Evolutionary conservation across 2,888 invertebrate genomes (phyloP).

Genomic region (Auanema freiburgensis): DNA sequence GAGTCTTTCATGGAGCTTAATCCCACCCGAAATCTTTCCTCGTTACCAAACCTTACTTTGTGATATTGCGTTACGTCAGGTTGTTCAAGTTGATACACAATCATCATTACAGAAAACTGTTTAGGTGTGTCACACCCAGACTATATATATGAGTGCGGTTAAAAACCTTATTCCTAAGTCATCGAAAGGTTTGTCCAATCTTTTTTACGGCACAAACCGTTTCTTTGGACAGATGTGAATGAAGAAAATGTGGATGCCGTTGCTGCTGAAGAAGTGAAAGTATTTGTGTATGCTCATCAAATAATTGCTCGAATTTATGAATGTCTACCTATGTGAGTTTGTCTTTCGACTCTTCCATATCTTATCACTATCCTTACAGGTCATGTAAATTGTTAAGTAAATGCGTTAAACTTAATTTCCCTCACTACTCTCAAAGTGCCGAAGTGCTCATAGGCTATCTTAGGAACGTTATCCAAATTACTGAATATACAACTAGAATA

Average conservation of each 20-base stretch:
- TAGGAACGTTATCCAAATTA: conserved; percentile 35
- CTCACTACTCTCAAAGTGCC: conserved; percentile 26
- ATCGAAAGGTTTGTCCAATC: conserved; percentile 1
- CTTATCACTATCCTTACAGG: conserved; percentile 21
- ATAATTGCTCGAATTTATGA: conserved; percentile 31
- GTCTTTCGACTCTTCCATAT: neutral
- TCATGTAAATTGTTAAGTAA: conserved; percentile 26
- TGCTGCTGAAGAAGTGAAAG: conserved; percentile 20
- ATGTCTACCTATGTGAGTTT: conserved; percentile 39
- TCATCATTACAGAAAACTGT: neutral
- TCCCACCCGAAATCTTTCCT: conserved; percentile 27
- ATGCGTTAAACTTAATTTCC: conserved; percentile 13
- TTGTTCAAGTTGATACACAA: conserved; percentile 3
- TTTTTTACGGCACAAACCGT: neutral
- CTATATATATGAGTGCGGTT: conserved; percentile 21
- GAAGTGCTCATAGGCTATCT: conserved; percentile 22
- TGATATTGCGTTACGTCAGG: conserved; percentile 38
- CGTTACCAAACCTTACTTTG: conserved; percentile 27
- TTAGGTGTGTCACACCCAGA: conserved; percentile 31
- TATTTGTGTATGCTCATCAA: conserved; percentile 32
- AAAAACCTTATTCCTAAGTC: conserved; percentile 22
- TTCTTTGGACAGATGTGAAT: conserved; percentile 7
- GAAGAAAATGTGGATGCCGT: neutral
- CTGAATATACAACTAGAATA: conserved; percentile 31
- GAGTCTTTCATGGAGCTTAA: conserved; percentile 35